Base-by-base conservation (phyloP, 2,888 invertebrate species). In the Chrysina gloriosa region DNA sequence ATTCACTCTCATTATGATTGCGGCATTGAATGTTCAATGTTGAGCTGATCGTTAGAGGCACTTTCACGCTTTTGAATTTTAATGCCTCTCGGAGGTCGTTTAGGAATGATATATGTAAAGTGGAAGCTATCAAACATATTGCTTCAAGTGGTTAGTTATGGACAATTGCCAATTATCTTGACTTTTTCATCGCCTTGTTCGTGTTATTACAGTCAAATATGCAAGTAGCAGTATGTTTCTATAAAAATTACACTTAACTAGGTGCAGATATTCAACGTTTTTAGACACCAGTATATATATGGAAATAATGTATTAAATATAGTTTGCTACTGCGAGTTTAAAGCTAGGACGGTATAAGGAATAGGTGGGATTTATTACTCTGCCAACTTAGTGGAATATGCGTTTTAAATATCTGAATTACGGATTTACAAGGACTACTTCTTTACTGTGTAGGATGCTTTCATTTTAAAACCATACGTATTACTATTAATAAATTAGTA, bases 61-160 rank as follows among this genome's bases (percentile, higher is more conserved):
- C 52, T 52, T 52, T 52, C 52, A 52, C 52, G 31, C 52, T 31
- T 29, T 52, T 52, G 31, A 31, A 19, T 52, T 52, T 31, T 31
- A 52, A 50, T 16, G 50, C 25, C 25, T 50, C 16, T 50, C 29
- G 16, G 27, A 50, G 14, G 27, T 16, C 14, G 50, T 27, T 50
- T 50, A 16, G 27, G 21, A 50, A 50, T 29, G 25, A 54, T 54
- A 19, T 31, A 54, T 54, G 19, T 54, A 54, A 54, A 54, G 48
- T 48, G 48, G 48, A 48, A 48, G 34, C 34, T 34, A 54, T 16
- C 16, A 14, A 27, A 50, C 11, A 16, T 54, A 34, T 29, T 16
- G 21, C 19, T 54, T 31, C 54, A 9, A 54, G n/a, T 54, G 31
- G 14, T 19, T 31, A 54, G 54, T 54, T 54, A 48, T 27, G 27